Percentiles rank a stretch among this genome's conserved stretches.
phyloP scores from a whole-genome alignment of 2,113 vertebrate genomes.

The Anthoscopus minutus region DNA sequence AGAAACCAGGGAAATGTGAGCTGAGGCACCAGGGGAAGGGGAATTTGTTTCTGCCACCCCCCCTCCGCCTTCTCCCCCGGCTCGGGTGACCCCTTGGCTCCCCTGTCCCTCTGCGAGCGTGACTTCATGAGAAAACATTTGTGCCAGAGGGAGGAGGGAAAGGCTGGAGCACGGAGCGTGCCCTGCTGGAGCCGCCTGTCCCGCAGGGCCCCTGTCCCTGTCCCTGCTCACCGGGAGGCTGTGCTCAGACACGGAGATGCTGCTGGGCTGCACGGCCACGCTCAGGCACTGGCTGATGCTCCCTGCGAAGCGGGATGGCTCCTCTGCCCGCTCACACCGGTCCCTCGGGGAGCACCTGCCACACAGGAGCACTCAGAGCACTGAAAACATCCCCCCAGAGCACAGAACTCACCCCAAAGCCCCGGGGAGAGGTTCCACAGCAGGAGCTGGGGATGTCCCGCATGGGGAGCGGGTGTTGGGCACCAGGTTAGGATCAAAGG shows the following conservation, averaged over 20 bases:
- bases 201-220: not conserved
- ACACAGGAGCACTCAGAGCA: not conserved
- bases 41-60: not conserved
- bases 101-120: not conserved
- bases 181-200: rapidly evolving
- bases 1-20: conserved; percentile 16
- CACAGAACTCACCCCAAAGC: not conserved
- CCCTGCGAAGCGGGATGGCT: conserved; percentile 87
- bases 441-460: rapidly evolving
- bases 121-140: conserved; percentile 1
- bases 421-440: rapidly evolving
- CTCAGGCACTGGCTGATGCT: conserved; percentile 85
- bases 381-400: not conserved
- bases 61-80: not conserved
- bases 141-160: not conserved
- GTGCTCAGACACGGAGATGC: conserved; percentile 92
- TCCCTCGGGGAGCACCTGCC: conserved; percentile 89
- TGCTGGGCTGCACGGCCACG: conserved; percentile 84
- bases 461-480: rapidly evolving
- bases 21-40: conserved; percentile 6
- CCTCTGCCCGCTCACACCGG: conserved; percentile 83
- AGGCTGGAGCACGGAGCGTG: not conserved
- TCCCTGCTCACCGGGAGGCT: conserved; percentile 73
- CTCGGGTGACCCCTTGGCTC: not conserved
- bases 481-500: not conserved